phyloP scores from a whole-genome alignment of 2,888 invertebrate genomes.

The Malachius bipustulatus region DNA sequence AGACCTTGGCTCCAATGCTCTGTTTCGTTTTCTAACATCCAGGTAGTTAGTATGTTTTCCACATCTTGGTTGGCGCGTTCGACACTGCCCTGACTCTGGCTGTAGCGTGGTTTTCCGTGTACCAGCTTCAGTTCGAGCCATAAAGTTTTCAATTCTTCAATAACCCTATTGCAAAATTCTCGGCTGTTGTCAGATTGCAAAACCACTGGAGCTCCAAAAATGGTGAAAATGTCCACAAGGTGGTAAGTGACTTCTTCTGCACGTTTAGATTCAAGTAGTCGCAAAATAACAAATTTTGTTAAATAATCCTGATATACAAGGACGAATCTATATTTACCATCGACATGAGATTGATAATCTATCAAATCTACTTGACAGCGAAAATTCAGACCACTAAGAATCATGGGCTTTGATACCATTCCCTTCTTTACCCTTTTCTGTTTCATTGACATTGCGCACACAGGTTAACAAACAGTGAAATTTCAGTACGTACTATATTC shows the following conservation, averaged over 20 bases:
- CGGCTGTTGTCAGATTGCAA: constrained; percentile 2
- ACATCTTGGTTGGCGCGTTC: no score
- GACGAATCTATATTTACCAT: constrained; percentile 8
- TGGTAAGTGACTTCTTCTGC: neutral
- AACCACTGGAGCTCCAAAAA: neutral
- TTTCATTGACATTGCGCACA: constrained; percentile 4
- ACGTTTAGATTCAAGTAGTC: no score
- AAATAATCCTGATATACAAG: no score
- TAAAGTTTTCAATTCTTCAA: constrained; percentile 2
- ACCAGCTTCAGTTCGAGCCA: constrained; percentile 7
- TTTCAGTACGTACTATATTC: constrained; percentile 10
- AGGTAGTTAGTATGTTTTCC: no score
- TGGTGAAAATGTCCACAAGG: constrained; percentile 21
- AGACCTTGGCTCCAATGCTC: no score
- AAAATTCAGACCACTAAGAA: constrained; percentile 1
- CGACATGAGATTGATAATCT: constrained; percentile 1
- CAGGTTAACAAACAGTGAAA: constrained; percentile 9
- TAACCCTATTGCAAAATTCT: no score
- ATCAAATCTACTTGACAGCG: constrained; percentile 3
- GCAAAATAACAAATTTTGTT: no score
- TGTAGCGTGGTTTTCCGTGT: neutral
- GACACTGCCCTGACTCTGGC: neutral
- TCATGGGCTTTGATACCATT: constrained; percentile 1
- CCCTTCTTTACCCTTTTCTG: constrained; percentile 9
- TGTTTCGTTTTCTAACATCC: no score